phyloP scores from a whole-genome alignment of 2,888 invertebrate species.

The Xanthia icteritia region DNA sequence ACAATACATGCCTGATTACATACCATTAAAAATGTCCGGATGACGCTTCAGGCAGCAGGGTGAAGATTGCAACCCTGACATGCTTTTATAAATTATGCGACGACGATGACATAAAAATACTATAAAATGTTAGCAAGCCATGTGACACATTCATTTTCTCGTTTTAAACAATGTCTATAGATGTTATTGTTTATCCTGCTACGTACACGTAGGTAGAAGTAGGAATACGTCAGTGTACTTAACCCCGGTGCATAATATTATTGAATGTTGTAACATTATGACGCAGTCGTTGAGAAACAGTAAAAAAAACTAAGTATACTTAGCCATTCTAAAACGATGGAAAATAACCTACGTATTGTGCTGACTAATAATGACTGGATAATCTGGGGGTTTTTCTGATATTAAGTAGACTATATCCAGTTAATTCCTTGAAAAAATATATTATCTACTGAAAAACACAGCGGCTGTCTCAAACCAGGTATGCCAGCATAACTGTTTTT shows the following conservation, averaged over 20 bases:
- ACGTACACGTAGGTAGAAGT: neutral
- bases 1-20: constrained; percentile 3
- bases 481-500: neutral
- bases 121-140: neutral
- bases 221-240: constrained; percentile 19
- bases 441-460: neutral
- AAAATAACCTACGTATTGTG: neutral
- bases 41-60: constrained; percentile 13
- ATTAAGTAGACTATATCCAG: neutral
- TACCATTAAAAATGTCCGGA: constrained; percentile 26
- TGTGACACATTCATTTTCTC: constrained; percentile 18
- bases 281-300: neutral
- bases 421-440: neutral
- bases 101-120: neutral
- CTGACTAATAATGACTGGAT: too few species aligned
- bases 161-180: neutral
- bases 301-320: neutral
- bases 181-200: constrained; percentile 38
- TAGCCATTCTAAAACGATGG: constrained; percentile 5
- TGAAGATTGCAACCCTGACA: constrained; percentile 22
- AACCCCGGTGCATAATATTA: constrained; percentile 13
- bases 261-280: constrained; percentile 3
- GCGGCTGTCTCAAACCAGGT: neutral
- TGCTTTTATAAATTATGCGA: constrained; percentile 13
- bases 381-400: neutral